Percentiles rank a stretch among this genome's conserved stretches.
Conservation (phyloP, 2,113 vertebrate species). For the Phrynosoma platyrhinos region DNA sequence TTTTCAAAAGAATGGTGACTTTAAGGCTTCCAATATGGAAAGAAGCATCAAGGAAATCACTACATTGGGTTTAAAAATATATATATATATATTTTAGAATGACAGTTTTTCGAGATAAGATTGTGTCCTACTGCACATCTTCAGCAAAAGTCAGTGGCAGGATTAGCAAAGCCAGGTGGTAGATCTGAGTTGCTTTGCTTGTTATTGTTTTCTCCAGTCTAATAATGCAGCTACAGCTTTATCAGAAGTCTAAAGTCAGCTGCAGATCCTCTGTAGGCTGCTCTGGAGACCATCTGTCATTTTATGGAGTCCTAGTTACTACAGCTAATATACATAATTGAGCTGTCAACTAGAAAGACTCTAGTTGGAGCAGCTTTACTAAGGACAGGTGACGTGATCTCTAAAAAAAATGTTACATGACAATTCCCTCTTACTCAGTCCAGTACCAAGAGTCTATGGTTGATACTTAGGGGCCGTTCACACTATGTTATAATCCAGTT, state of each 20-base stretch:
- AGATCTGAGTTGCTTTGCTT: neutral
- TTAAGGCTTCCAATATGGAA: neutral
- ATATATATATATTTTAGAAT: too few species aligned
- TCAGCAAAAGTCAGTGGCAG: neutral
- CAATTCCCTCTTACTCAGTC: neutral
- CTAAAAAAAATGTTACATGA: neutral
- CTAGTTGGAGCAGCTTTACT: neutral
- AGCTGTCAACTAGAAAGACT: constrained; percentile 14
- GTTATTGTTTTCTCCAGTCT: constrained; percentile 15
- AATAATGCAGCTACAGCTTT: constrained; percentile 6
- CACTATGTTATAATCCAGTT: too few species aligned
- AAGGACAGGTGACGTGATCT: neutral
- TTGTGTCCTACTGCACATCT: neutral
- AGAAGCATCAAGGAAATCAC: neutral
- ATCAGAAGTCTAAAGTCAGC: constrained; percentile 14
- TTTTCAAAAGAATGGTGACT: neutral
- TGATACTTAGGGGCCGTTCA: neutral
- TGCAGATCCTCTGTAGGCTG: neutral
- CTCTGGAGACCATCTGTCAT: constrained; percentile 27
- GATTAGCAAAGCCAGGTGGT: neutral
- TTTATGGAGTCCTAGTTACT: constrained; percentile 16
- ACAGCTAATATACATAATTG: neutral
- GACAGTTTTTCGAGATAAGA: neutral
- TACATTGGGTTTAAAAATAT: neutral
- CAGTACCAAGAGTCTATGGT: neutral